Evolutionary conservation across 30 jellyfish, hydroid and myxozoan species (phyloP), one percentile per base, ranked within the genome.

Genomic region (Pseudorhiza aurosa): DNA sequence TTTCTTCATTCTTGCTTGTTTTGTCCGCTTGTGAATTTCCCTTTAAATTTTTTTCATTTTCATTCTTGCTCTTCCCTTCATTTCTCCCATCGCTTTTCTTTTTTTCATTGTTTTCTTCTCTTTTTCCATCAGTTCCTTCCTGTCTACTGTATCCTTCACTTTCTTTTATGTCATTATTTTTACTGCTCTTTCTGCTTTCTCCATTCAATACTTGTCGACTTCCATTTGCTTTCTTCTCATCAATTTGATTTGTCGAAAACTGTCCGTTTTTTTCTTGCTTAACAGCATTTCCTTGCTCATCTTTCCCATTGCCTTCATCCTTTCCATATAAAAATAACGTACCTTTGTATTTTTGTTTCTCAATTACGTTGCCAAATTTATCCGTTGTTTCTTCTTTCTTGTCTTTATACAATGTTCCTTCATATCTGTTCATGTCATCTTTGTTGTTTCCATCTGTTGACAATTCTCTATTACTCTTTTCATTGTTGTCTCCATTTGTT

Each of bases 361-460:
- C 89, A 18, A 77, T 40, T 40, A 77, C 50, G 31, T 77, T 77
- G 1, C 89, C 89, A 26, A 31, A 29, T 21, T 50, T 59, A 50
- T 77, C 89, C 4, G 70, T 77, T 11, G 73, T 19, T 36, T 64
- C 43, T 27, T 59, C 89, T 11, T 77, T 50, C 30, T 59, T 21
- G 2, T 77, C 89, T 36, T 77, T 77, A 44, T 77, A 77, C 10
- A 77, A 64, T 29, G 89, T 77, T 18, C 89, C 89, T 31, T 77
- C 89, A 36, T 77, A 77, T 29, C 81, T 37, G 43, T 58, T 49
- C 81, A 77, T 60, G 24, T 67, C 44, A 0, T 43, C 70, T 27
- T 63, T 59, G 50, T 64, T 77, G 12, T 75, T 78, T 11, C 33
- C 60, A 8, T 53, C 67, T 19, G 17, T 53, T 15, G 67, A 53